A percentile compares a stretch with the other conserved stretches of the same genome.
Evolutionary conservation across 2,113 vertebrate genomes (phyloP).

Genomic region (Semicossyphus pulcher): DNA sequence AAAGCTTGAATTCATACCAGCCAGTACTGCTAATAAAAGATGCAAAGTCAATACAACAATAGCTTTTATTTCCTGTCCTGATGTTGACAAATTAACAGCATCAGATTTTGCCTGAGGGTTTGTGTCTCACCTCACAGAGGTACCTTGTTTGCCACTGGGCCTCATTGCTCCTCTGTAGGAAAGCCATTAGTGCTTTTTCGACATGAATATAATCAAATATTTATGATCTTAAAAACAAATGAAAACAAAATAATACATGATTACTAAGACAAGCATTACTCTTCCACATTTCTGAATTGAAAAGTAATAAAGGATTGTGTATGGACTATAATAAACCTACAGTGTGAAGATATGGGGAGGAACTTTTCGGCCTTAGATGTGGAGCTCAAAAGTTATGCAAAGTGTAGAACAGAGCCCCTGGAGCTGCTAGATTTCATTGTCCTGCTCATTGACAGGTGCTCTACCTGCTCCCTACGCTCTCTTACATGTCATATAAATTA

Average conservation of each 20-base stretch:
- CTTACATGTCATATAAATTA: constrained; percentile 39
- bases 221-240: not conserved
- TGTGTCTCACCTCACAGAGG: constrained; percentile 27
- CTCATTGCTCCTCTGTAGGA: constrained; percentile 1
- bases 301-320: no score
- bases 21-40: constrained; percentile 14
- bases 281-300: no score
- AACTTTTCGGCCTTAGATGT: no score
- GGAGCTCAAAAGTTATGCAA: constrained; percentile 37
- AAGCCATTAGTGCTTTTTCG: constrained; percentile 9
- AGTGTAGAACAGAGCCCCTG: constrained; percentile 8
- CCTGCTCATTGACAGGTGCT: constrained; percentile 16
- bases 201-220: not conserved
- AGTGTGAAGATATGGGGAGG: no score
- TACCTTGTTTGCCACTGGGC: constrained; percentile 11
- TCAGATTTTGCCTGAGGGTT: constrained; percentile 35
- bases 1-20: not conserved
- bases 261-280: not conserved
- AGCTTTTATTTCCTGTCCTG: not conserved
- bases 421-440: not conserved
- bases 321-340: no score
- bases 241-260: not conserved
- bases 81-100: constrained; percentile 19
- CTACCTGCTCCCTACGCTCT: not conserved
- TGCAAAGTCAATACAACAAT: not conserved